Conservation (phyloP, 92 coral and sea anemone genomes). For the Blastomussa wellsi region DNA sequence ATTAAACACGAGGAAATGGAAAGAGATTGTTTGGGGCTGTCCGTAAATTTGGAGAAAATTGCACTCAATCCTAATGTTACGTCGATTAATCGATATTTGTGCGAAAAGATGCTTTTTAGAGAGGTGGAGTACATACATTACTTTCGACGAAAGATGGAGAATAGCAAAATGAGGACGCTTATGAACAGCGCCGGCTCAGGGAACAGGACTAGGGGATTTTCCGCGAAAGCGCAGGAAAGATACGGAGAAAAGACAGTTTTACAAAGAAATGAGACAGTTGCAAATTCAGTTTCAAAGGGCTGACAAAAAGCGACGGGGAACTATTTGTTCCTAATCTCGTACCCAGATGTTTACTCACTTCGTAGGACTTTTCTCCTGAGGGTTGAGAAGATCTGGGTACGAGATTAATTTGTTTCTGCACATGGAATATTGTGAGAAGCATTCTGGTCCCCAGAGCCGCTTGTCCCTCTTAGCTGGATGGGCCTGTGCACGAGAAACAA, state of each 20-base stretch:
- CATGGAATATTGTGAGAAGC: no score
- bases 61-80: conserved; percentile 50
- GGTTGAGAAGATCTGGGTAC: no score
- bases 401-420: no score
- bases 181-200: conserved; percentile 16
- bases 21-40: conserved; percentile 50
- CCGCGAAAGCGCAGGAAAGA: conserved; percentile 17
- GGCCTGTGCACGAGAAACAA: no score
- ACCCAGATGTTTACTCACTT: no score
- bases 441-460: no score
- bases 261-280: conserved; percentile 24
- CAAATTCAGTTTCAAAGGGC: conserved; percentile 5
- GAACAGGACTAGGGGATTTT: conserved; percentile 4
- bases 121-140: conserved; percentile 78
- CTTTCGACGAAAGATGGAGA: conserved; percentile 71
- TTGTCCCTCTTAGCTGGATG: no score
- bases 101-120: conserved; percentile 75
- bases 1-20: conserved; percentile 71
- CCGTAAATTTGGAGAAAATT: conserved; percentile 4
- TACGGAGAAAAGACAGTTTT: not conserved
- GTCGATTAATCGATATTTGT: conserved; percentile 65
- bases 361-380: no score
- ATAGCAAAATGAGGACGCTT: conserved; percentile 13
- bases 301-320: not conserved
- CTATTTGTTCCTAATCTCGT: no score